Evolutionary conservation across 2,888 invertebrate species (phyloP), one percentile per base, ranked within the genome.

Genomic region (Sympetrum striolatum): DNA sequence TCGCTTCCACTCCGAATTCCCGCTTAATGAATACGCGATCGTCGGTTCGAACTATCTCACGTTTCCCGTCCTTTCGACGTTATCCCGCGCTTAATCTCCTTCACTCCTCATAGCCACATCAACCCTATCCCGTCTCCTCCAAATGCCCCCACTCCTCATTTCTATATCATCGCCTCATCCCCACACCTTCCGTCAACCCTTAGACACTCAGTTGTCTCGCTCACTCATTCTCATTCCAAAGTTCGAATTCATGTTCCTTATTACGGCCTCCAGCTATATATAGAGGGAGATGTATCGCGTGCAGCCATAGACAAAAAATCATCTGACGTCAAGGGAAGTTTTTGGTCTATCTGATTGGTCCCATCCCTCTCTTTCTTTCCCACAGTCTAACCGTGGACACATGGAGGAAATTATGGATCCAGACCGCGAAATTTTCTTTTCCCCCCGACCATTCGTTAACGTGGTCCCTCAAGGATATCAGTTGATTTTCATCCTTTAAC

Each of bases 221-320:
- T 86, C 86, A 86, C 86, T 86, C 86, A 86, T 31, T n/a, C 53
- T 82, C 82, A 58, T 60, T 58, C 58, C 86, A 37, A 86, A 86
- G 86, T 86, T 86, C 86, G 86, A 86, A 86, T 86, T 39, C 86
- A 60, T 86, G 64, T 86, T 86, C 60, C 60, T 60, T 60, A 60
- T 37, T 18, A 14, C 82, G 31, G 18, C 15, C 86, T 31, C 31
- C 15, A 60, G 86, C 86, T 86, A 60, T 39, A 86, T 64, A 86
- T 86, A 86, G n/a, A n/a, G 60, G 6, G 82, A 82, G 15, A 10
- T 48, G 48, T 53, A 58, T 86, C 86, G 58, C 53, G 37, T 86
- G 86, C 31, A 58, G 86, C 60, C 31, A 35, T 58, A 31, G 39
- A 86, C 60, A 60, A 86, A 86, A 86, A 86, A 86, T 86, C 37